Conservation (phyloP, 2,797 vertebrate species). For the Sebastes hubbsi region DNA sequence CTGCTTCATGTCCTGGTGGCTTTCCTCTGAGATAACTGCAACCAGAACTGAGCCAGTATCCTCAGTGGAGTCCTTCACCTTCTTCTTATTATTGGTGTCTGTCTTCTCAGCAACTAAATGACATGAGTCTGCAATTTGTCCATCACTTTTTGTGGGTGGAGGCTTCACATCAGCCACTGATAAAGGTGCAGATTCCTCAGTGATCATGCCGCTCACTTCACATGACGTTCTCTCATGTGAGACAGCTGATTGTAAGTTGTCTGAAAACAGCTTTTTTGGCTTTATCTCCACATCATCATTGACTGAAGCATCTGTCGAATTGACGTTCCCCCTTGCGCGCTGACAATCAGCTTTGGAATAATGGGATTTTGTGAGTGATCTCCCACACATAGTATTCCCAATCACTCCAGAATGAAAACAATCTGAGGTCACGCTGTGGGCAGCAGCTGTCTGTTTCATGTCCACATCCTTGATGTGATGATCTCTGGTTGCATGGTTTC, state of each 20-base stretch:
- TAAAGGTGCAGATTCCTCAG: constrained; percentile 56
- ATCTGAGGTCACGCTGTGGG: constrained; percentile 15
- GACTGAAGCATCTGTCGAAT: constrained; percentile 12
- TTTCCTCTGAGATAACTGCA: constrained; percentile 29
- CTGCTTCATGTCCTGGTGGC: constrained; percentile 33
- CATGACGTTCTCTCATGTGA: constrained; percentile 48
- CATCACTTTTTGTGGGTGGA: constrained; percentile 25
- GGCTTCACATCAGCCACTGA: constrained; percentile 20
- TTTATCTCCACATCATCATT: constrained; percentile 19
- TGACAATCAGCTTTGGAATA: constrained; percentile 11
- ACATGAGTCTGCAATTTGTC: constrained; percentile 11
- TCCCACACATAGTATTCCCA: constrained; percentile 13
- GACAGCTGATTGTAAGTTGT: constrained; percentile 34
- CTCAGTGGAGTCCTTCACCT: constrained; percentile 22
- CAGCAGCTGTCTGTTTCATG: not conserved
- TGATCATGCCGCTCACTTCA: constrained; percentile 29
- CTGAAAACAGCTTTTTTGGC: constrained; percentile 14
- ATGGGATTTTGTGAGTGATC: constrained; percentile 11
- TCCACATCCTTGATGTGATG: not conserved
- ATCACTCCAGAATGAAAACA: constrained; percentile 9
- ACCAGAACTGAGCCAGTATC: constrained; percentile 19
- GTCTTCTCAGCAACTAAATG: constrained; percentile 24
- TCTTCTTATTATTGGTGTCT: not conserved
- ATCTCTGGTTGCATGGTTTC: not conserved
- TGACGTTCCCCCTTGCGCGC: constrained; percentile 3